A percentile compares a stretch with the other conserved stretches of the same genome.
Evolutionary conservation across 2,113 vertebrate species (phyloP).

Genomic region (Sorex fumeus): DNA sequence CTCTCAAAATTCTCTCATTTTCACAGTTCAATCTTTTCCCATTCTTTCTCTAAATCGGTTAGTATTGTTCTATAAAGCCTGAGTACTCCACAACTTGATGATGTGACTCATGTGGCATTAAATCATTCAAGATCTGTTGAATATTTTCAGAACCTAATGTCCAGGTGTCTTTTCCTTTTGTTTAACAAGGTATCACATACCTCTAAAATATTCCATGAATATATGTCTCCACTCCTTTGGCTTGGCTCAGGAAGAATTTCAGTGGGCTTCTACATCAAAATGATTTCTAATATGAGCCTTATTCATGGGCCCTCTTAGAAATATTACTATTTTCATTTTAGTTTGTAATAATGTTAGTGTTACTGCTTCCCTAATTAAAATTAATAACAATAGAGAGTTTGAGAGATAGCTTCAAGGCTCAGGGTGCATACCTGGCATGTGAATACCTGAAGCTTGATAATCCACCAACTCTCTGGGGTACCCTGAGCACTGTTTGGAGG

Average conservation of each 20-base stretch:
- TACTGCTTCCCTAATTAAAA: neutral
- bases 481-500: too few species aligned
- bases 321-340: neutral
- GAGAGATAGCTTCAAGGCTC: too few species aligned
- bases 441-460: too few species aligned
- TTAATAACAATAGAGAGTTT: neutral
- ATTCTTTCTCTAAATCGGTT: neutral
- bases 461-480: too few species aligned
- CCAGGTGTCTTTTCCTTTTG: neutral
- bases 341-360: neutral
- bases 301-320: conserved; percentile 13
- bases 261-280: neutral
- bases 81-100: neutral
- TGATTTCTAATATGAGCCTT: neutral
- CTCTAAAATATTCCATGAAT: neutral
- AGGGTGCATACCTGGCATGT: too few species aligned
- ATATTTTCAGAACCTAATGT: neutral
- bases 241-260: neutral
- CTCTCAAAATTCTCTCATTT: neutral
- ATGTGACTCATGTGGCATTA: neutral
- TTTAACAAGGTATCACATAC: neutral
- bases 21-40: neutral
- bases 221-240: neutral
- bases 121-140: neutral
- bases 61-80: neutral